Base-by-base conservation (phyloP, 1,140 invertebrate genomes). In the Panagrolaimus sp. region DNA sequence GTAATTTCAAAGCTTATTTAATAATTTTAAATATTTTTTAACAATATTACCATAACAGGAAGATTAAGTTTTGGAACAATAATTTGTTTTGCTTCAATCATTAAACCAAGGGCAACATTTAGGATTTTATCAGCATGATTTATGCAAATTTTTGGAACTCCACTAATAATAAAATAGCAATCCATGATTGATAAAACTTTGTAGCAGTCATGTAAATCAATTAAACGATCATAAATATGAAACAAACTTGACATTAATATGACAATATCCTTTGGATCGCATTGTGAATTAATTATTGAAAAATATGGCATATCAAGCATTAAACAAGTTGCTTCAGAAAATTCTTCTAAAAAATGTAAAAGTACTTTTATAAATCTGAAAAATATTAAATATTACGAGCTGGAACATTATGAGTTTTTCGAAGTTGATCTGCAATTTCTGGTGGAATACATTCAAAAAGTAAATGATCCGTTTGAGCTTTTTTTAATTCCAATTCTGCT, bases 231-330 rank as follows among this genome's bases (percentile, higher is more conserved):
- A 70, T 85, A 86, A 44, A 79, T 69, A 17, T 78, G 70, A 72
- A 85, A 85, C 9, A 85, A 71, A 32, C 79, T 77, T 66, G 84
- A 84, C 24, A 85, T 73, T 75, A 85, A 81, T 46, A 76, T 79
- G 6, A 86, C 83, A 17, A 86, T 79, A 17, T 84, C 76, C 63
- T 84, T 76, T 8, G 85, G 83, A 7, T 75, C 76, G 66, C 84
- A 84, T 28, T 79, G 73, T 8, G 83, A 72, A 15, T 83, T 83
- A 21, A 85, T 86, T 65, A 83, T 82, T 15, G 84, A 84, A 73
- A 86, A 85, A 8, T 84, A 84, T 6, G 85, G 84, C 12, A 85
- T 84, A 69, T 85, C 85, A 21, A 80, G 82, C 71, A 85, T 85
- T 38, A 85, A 70, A 43, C 85, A 81, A 10, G 85, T 85, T 21